Percentiles rank a stretch among this genome's conserved stretches.
Conservation (phyloP, 2,113 vertebrate species). For the Hyaena hyaena region DNA sequence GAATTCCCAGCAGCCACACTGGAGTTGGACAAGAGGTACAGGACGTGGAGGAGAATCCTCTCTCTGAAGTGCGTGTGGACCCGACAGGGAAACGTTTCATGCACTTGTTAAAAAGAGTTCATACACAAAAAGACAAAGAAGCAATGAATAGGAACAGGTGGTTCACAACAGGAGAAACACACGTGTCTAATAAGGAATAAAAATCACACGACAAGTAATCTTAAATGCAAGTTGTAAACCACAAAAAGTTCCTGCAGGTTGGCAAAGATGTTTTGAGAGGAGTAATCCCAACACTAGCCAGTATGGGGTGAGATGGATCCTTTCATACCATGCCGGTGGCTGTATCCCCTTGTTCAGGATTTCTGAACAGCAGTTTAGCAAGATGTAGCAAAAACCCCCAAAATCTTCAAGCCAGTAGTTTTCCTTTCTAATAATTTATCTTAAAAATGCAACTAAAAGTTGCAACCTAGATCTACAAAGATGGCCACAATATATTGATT, state of each 20-base stretch:
- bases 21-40: not conserved
- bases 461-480: not conserved
- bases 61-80: not conserved
- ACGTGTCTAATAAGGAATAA: not conserved
- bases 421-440: slow-evolving; percentile 2
- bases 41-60: not conserved
- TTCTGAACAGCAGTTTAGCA: not conserved
- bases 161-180: not conserved
- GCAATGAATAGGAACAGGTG: not conserved
- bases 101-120: not conserved
- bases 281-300: not conserved
- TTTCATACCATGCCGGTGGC: not conserved
- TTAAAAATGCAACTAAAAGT: not conserved
- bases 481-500: not conserved
- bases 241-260: not conserved
- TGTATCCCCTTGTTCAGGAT: not conserved
- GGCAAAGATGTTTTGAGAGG: not conserved
- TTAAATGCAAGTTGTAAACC: not conserved
- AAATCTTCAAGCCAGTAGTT: not conserved
- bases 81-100: not conserved
- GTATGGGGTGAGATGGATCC: not conserved
- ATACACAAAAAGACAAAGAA: not conserved
- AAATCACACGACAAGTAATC: not conserved
- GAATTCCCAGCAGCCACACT: not conserved
- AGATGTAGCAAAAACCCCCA: not conserved